Evolutionary conservation across 2,888 invertebrate species (phyloP).

Genomic region (Nephrotoma flavescens): DNA sequence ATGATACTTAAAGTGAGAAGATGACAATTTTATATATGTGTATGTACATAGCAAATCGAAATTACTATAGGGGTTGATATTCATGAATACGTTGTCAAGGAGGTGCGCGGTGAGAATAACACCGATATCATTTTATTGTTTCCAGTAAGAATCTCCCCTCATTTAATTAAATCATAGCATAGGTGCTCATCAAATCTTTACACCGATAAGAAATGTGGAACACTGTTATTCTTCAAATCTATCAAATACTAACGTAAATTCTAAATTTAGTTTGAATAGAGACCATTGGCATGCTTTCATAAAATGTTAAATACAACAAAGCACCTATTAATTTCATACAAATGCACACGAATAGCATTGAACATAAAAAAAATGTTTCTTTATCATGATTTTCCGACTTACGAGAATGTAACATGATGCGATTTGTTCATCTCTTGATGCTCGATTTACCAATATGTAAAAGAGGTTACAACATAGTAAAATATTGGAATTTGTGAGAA

Average conservation of each 20-base stretch:
- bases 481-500: no score
- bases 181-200: not conserved
- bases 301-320: not conserved
- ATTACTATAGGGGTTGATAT: not conserved
- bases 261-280: no score
- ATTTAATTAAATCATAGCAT: not conserved
- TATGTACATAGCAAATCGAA: not conserved
- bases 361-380: not conserved
- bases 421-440: not conserved
- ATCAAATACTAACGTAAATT: no score
- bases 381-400: not conserved
- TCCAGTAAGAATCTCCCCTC: not conserved
- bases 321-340: not conserved
- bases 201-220: not conserved
- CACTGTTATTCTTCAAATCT: not conserved
- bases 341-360: not conserved
- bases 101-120: not conserved
- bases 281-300: no score
- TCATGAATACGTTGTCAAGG: not conserved
- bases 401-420: not conserved
- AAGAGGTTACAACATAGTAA: no score
- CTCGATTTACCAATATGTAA: no score
- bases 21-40: not conserved
- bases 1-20: not conserved
- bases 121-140: not conserved